Evolutionary conservation across 1,140 invertebrate genomes (phyloP).

Genomic region (Triops longicaudatus): DNA sequence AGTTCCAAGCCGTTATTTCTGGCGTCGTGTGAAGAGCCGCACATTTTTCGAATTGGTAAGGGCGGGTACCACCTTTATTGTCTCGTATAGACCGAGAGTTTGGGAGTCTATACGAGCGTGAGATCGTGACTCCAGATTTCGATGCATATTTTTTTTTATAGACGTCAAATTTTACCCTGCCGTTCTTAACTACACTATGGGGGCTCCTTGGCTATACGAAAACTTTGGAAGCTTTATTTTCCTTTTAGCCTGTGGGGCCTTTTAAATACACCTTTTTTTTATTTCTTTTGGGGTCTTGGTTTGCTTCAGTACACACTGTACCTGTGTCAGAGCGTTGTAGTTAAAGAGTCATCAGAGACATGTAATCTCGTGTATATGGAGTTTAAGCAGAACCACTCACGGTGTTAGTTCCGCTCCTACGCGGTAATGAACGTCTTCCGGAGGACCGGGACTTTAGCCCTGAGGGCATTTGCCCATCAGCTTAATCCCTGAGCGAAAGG

Average conservation of each 20-base stretch:
- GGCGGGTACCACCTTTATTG: constrained; percentile 1
- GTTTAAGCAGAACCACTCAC: constrained; percentile 14
- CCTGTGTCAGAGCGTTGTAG: not conserved
- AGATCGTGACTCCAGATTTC: not conserved
- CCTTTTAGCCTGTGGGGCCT: not conserved
- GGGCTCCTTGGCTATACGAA: not conserved
- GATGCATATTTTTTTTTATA: not conserved
- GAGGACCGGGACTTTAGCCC: not conserved
- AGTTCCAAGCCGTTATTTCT: not conserved
- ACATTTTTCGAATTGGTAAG: not conserved
- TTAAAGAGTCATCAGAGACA: constrained; percentile 12
- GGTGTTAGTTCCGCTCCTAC: constrained; percentile 14
- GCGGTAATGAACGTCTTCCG: constrained; percentile 14
- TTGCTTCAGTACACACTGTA: not conserved
- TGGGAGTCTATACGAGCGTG: constrained; percentile 1
- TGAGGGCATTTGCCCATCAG: not conserved
- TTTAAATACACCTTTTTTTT: not conserved
- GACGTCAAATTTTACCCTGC: not conserved
- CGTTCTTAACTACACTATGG: not conserved
- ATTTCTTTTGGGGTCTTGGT: not conserved
- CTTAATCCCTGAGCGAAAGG: not conserved
- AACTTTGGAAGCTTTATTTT: too few species aligned
- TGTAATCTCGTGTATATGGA: constrained; percentile 8
- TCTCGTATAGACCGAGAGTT: not conserved
- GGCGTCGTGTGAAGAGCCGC: constrained; percentile 1